Evolutionary conservation across 2,113 vertebrate genomes (phyloP).

Genomic region (Cinclus mexicanus): DNA sequence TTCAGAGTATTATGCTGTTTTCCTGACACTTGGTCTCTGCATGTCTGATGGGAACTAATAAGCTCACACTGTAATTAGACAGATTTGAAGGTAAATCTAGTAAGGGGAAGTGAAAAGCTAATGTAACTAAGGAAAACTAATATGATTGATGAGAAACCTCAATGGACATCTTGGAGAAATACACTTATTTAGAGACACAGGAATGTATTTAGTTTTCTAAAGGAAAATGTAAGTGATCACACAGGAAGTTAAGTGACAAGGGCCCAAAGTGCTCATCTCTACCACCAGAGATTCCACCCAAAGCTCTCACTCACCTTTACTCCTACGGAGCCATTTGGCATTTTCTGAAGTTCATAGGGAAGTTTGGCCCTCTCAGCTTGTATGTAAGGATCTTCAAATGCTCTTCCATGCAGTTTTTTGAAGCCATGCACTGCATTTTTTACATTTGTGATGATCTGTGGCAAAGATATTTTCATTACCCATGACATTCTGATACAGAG

Average conservation of each 20-base stretch:
- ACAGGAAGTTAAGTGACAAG: not conserved
- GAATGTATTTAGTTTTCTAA: not conserved
- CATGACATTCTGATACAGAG: not conserved
- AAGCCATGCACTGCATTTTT: constrained; percentile 95
- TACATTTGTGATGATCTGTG: constrained; percentile 90
- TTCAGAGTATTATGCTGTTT: not conserved
- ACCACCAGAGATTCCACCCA: accelerated
- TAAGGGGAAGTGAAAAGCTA: not conserved
- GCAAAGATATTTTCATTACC: not conserved
- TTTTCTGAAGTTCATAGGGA: constrained; percentile 90
- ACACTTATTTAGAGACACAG: not conserved
- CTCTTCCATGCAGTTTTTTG: constrained; percentile 91
- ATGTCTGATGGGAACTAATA: not conserved
- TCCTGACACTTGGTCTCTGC: not conserved
- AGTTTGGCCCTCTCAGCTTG: constrained; percentile 86
- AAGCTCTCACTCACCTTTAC: constrained; percentile 81
- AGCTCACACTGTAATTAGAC: not conserved
- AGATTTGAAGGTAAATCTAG: not conserved
- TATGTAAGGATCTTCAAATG: constrained; percentile 89
- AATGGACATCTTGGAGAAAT: not conserved
- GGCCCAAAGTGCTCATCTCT: not conserved
- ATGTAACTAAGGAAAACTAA: not conserved
- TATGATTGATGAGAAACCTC: not conserved
- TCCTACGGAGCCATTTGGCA: constrained; percentile 87
- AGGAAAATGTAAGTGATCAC: not conserved